Base-by-base conservation (phyloP, 2,888 invertebrate genomes). In the Yponomeuta plumbellus region DNA sequence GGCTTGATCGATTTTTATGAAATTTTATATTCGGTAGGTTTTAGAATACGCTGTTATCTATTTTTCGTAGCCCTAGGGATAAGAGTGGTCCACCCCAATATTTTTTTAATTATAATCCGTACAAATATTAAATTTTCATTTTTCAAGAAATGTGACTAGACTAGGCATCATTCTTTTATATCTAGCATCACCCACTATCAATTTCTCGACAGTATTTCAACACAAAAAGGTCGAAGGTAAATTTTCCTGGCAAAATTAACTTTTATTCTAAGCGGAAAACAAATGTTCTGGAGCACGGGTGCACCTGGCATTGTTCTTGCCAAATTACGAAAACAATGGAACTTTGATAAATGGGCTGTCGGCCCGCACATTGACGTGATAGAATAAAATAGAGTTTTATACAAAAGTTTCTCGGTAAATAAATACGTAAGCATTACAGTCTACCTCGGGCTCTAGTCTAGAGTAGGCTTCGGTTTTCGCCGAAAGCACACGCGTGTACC, bases 351-450 rank as follows among this genome's bases (percentile, higher is more conserved):
- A 69, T 69, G n/a, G 11, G 64, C 26, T 65, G 65, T 73, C 74
- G 72, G 73, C 73, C 71, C 71, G 71, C 71, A 70, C 68, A 74
- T 70, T 73, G 69, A 71, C 71, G 64, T 70, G 68, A 69, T 71
- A 72, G 69, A 69, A 72, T 69, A 69, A 69, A 67, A 71, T 67
- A 69, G 66, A 66, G 67, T 67, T 65, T 61, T 17, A 52, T 52
- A 52, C 44, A 13, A 52, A 52, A 17, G 44, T 52, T 52, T 13
- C 5, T 17, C 44, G 44, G 44, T 17, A 17, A 5, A 17, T 17
- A 17, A 13, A 2, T 17, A 3, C 3, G 44, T 17, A 17, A 5
- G 39, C 39, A 39, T 5, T 64, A 20, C 20, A 13, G 57, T 13
- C n/a, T 20, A 58, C 57, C 13, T 20, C 57, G 13, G 57, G 10